Base-by-base conservation (phyloP, 2,888 invertebrate species). In the Melanostoma mellinum region DNA sequence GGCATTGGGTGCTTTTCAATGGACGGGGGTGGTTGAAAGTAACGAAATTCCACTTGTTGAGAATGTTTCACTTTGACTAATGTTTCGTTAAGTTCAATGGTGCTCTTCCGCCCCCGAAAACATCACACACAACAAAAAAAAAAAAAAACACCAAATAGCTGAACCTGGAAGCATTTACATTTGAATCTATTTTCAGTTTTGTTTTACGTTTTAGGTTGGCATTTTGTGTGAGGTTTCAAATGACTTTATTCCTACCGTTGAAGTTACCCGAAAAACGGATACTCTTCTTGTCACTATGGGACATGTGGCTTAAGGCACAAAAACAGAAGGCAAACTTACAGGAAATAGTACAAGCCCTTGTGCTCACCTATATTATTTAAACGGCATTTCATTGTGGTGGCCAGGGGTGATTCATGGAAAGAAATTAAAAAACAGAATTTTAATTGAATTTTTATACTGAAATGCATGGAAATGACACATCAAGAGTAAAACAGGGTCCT, bases 41-140 rank as follows among this genome's bases (percentile, higher is more conserved):
- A 75, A 74, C 74, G 65, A 74, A 79, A 84, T 75, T 79, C 78
- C 84, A 84, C 78, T 84, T 84, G 84, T 84, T 79, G 84, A 84
- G 60, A 79, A 79, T 74, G 65, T 74, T 84, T 75, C 79, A 75
- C 79, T 84, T 84, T 84, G 84, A 79, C 74, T 79, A 84, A 84
- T 84, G 76, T 82, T 82, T 82, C 82, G 82, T 82, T 73, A 82
- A 82, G 82, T 82, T 82, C 82, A 82, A 82, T 82, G 82, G 81
- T 72, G 46, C 42, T 69, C 61, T 82, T 82, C 77, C 63, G 69
- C 42, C 72, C 44, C 38, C 35, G n/a, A 46, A 55, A 6, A n/a
- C n/a, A n/a, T n/a, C n/a, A n/a, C n/a, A n/a, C n/a, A n/a, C n/a
- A 36, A 61, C 10, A 5, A 6, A 1, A 50, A 9, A 9, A 8